phyloP scores from a whole-genome alignment of 2,888 invertebrate genomes.

The Fissipunctia ypsillon region DNA sequence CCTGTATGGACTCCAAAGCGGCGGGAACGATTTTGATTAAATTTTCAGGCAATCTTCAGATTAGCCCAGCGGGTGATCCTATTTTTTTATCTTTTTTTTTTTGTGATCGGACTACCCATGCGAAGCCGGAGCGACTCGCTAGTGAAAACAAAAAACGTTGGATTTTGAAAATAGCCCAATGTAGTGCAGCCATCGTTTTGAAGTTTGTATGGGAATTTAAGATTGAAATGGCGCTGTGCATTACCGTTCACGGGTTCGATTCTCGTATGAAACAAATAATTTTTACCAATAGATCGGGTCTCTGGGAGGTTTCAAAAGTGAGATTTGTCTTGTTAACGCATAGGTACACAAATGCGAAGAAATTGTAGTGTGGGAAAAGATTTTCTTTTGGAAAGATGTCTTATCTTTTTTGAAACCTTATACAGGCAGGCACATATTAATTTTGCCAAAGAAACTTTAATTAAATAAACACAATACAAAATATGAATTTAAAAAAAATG shows the following conservation, averaged over 20 bases:
- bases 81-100: too few species aligned
- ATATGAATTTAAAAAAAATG: not conserved
- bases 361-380: not conserved
- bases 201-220: not conserved
- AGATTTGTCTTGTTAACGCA: not conserved
- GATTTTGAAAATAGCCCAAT: not conserved
- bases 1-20: too few species aligned
- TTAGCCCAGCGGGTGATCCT: too few species aligned
- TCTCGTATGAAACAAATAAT: not conserved
- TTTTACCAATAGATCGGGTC: not conserved
- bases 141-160: too few species aligned
- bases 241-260: not conserved
- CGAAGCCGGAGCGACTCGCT: too few species aligned
- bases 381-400: not conserved
- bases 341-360: not conserved
- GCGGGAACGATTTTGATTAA: too few species aligned
- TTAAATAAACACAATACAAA: not conserved
- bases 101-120: too few species aligned
- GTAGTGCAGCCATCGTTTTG: not conserved
- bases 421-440: rapidly evolving
- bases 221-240: not conserved
- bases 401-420: not conserved
- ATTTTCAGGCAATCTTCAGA: too few species aligned
- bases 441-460: not conserved
- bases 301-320: not conserved